These are phyloP conservation scores for Linepithema humile DNA, from an alignment of 1,140 invertebrate genomes.

Conservation along the genomic window DNA sequence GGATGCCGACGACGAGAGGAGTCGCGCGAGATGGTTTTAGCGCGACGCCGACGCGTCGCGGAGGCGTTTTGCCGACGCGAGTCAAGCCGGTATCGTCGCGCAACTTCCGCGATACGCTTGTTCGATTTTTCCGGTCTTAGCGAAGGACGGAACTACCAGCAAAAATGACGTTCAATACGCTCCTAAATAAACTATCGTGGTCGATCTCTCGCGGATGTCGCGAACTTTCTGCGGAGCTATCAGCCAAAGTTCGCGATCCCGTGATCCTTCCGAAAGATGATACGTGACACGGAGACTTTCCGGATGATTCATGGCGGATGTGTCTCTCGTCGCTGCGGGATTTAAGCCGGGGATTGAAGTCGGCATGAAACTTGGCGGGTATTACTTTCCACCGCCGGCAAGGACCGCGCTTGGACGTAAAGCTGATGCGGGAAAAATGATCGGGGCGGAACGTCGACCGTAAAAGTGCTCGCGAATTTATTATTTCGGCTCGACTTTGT, in stretches of 20 bases:
- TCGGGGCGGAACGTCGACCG: neutral
- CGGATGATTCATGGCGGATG: constrained; percentile 35
- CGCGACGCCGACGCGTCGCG: constrained; percentile 41
- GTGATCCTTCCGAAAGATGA: neutral
- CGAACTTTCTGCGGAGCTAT: neutral
- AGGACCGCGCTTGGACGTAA: constrained; percentile 4
- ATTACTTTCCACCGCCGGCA: neutral
- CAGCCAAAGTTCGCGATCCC: no score
- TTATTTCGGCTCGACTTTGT: constrained; percentile 30
- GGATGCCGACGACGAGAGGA: neutral
- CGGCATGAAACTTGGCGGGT: constrained; percentile 2
- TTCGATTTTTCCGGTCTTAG: constrained; percentile 4
- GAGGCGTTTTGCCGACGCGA: neutral
- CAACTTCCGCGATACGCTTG: constrained; percentile 18
- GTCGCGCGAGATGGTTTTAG: constrained; percentile 3
- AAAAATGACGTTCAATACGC: constrained; percentile 3
- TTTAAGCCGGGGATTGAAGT: constrained; percentile 44
- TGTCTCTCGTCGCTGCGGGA: neutral
- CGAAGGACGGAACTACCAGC: neutral
- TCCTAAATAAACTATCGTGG: constrained; percentile 4
- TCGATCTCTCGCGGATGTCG: neutral
- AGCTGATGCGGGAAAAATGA: constrained; percentile 37
- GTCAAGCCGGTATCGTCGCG: neutral
- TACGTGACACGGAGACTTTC: constrained; percentile 24
- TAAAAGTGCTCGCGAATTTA: constrained; percentile 30